Base-by-base conservation (phyloP, 2,113 vertebrate genomes). In the Cygnus atratus region DNA sequence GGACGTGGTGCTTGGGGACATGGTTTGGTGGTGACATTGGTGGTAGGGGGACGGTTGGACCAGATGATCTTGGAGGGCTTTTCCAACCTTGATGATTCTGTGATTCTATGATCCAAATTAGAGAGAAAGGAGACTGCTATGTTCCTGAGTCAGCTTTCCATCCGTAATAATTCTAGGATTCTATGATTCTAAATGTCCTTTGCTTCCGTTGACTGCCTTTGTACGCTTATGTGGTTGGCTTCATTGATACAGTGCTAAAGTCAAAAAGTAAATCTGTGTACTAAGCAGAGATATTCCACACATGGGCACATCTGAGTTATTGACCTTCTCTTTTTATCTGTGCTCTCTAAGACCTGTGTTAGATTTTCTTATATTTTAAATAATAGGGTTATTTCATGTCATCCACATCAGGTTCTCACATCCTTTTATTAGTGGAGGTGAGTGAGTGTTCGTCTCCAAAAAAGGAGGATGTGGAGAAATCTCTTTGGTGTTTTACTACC, bases 141-240 rank as follows among this genome's bases (percentile, higher is more conserved):
- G 37, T 37, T 37, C 37, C 37, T 37, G 37, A 37, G 37, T 37
- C 37, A 37, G 37, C 37, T 37, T 37, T 37, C 37, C 37, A 37
- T 37, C 37, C 37, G 37, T 37, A 48, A 48, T 48, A 21, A 48
- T 48, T 22, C 46, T 48, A 48, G 46, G 46, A 48, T 48, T 48
- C 46, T 22, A 22, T 22, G 46, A 48, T 22, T 48, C 46, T 48
- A 65, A 88, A 73, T 2, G 10, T n/a, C 15, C 7, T 84, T 85
- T 73, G 8, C 28, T 85, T 17, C 59, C 37, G 22, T 20, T 50
- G 65, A 8, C 35, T 70, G 1, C 35, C 12, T 67, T 84, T 74
- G 33, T 6, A 1, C 9, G 21, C 3, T 72, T 61, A 44, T 0
- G 0, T 5, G 50, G n/a, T 68, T 35, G 44, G 28, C 44, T 31